Evolutionary conservation across 2,113 vertebrate genomes (phyloP).

Genomic region (Pseudolaguvia tuberculata): DNA sequence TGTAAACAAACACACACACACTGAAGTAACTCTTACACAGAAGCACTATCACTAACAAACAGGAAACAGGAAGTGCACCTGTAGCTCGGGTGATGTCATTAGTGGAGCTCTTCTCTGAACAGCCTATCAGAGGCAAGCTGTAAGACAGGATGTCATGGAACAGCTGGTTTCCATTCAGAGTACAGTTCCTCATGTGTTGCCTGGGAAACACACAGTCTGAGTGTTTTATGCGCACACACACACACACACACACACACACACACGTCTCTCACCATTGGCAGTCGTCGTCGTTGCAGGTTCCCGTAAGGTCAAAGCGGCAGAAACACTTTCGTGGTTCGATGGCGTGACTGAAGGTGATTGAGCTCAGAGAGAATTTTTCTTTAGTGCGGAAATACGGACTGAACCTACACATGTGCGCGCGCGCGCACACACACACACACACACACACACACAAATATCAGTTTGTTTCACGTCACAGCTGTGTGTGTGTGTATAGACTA

Average conservation of each 20-base stretch:
- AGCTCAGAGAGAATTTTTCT: constrained; percentile 89
- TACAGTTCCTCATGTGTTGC: constrained; percentile 94
- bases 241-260: not conserved
- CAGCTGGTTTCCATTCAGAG: constrained; percentile 79
- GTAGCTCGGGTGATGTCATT: constrained; percentile 78
- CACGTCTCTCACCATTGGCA: constrained; percentile 77
- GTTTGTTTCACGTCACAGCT: not conserved
- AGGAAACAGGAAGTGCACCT: constrained; percentile 65
- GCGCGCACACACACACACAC: constrained; percentile 1
- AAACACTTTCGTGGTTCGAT: constrained; percentile 85
- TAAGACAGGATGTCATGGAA: constrained; percentile 95
- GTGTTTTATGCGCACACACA: not conserved
- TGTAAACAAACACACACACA: not conserved
- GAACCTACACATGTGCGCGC: constrained; percentile 70
- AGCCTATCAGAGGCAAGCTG: constrained; percentile 84
- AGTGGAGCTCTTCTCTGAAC: constrained; percentile 77
- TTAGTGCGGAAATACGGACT: constrained; percentile 96
- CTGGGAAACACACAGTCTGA: constrained; percentile 61
- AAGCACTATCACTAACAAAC: not conserved
- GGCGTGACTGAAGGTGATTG: constrained; percentile 82
- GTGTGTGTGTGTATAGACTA: not conserved
- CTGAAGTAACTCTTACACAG: not conserved
- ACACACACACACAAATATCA: not conserved
- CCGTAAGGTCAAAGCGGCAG: constrained; percentile 92
- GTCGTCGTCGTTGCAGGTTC: constrained; percentile 92